Base-by-base conservation (phyloP, 2,797 vertebrate genomes). In the Manis javanica region DNA sequence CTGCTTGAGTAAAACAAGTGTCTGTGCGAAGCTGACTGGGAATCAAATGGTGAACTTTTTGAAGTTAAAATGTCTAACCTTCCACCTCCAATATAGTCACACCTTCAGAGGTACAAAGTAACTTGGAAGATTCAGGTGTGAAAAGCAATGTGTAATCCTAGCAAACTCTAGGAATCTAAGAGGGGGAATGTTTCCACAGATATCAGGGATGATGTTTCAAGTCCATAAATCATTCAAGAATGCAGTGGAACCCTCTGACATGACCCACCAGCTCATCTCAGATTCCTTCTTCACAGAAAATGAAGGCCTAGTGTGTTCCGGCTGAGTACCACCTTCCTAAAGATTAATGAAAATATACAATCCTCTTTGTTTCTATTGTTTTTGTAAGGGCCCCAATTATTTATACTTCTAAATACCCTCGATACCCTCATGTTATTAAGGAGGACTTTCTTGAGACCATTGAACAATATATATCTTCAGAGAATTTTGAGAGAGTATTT, bases 1-100 rank as follows among this genome's bases (percentile, higher is more conserved):
- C 59, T 78, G 23, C 74, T 92, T 96, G 46, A 92, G 63, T 83
- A 71, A 91, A 96, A 83, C 61, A 91, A 84, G 51, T 37, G 26
- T 94, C 85, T 75, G 11, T 57, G 39, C 59, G 59, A 91, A 57
- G 42, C 34, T 46, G 23, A 74, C 74, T 96, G 21, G n/a, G 37
- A 96, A 53, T 49, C 92, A 90, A 24, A 39, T 18, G 24, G 21
- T 81, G n/a, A 64, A 14, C 21, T 69, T 87, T 96, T 37, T 90
- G 26, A 74, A 94, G 85, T 89, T 92, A 77, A 72, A 87, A 23
- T 51, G 37, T 68, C 64, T 95, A 83, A 96, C 53, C 37, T 78
- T 66, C 42, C 23, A 82, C 39, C 37, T 96, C 46, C 39, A 29
- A 18, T 49, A 66, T 16, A 92, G 26, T 72, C 49, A 39, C 13